A percentile compares a stretch with the other conserved stretches of the same genome.
Evolutionary conservation across 2,113 vertebrate genomes (phyloP).

Genomic region (Ginglymostoma cirratum): DNA sequence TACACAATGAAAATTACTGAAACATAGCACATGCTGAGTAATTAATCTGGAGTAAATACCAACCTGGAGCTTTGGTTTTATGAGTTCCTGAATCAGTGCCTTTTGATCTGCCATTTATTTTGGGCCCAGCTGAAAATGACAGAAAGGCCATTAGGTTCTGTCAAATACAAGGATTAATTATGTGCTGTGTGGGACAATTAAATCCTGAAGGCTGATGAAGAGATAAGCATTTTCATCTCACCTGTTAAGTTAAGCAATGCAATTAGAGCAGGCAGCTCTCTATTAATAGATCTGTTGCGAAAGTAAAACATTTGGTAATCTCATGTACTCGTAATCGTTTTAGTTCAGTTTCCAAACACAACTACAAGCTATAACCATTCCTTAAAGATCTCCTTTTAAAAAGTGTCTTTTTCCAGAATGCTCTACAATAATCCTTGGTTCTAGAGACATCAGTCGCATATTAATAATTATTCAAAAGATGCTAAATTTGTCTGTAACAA

Average conservation of each 20-base stretch:
- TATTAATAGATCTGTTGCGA: slow-evolving; percentile 10
- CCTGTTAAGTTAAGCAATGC: slow-evolving; percentile 8
- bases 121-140: slow-evolving; percentile 60
- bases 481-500: background rate
- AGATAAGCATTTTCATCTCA: slow-evolving; percentile 24
- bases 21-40: background rate
- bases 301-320: background rate
- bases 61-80: slow-evolving; percentile 66
- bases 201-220: background rate
- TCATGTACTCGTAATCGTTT: background rate
- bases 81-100: slow-evolving; percentile 58
- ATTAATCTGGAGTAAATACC: slow-evolving; percentile 38
- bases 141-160: slow-evolving; percentile 41
- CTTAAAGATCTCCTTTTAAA: background rate
- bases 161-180: slow-evolving; percentile 42
- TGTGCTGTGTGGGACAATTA: background rate
- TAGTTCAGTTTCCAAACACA: background rate
- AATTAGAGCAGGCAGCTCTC: background rate
- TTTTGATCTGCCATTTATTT: slow-evolving; percentile 61
- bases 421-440: background rate
- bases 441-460: background rate
- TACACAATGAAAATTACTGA: background rate
- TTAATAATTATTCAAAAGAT: background rate
- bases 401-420: background rate
- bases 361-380: background rate